Base-by-base conservation (phyloP, 2,113 vertebrate species). In the Recurvirostra avosetta region DNA sequence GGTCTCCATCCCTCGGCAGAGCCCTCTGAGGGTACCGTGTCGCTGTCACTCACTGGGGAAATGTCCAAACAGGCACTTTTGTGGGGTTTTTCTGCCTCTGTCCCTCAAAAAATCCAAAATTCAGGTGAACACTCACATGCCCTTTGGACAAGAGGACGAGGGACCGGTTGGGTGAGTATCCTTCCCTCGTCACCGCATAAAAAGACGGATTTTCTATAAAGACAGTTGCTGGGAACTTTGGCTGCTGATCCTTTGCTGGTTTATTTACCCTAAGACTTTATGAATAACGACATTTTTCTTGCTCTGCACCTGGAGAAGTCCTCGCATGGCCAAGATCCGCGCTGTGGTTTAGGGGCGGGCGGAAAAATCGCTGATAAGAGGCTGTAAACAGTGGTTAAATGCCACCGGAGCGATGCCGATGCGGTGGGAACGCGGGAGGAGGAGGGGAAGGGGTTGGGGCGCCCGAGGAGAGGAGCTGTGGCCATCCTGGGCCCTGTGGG, bases 401-500 rank as follows among this genome's bases (percentile, higher is more conserved):
- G 56, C n/a, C 14, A 11, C 16, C 0, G 6, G 66, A 12, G 41
- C 0, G 0, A 40, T 79, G 65, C 1, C 0, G 9, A 8, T 0
- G 1, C 0, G 8, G 11, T 41, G 65, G 68, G 40, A 53, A 56
- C 22, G 72, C 0, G 0, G 73, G 59, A 76, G 47, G 34, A 53
- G 62, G 18, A n/a, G 29, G 45, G 40, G 25, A 25, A 12, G 15
- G 40, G 29, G 5, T 34, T 0, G 0, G 49, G 23, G 6, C 52
- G 21, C 5, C 1, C 1, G 0, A 23, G 19, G 38, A 77, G 22
- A 47, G 36, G 15, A 78, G 27, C 13, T 3, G 2, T 0, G 0
- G 21, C 32, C 9, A 0, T 20, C 13, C 3, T 0, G 1, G 59
- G 9, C 12, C 25, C 34, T 1, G 5, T 72, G 67, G 61, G 30